Evolutionary conservation across 2,113 vertebrate species (phyloP).

Genomic region (Mesitornis unicolor): DNA sequence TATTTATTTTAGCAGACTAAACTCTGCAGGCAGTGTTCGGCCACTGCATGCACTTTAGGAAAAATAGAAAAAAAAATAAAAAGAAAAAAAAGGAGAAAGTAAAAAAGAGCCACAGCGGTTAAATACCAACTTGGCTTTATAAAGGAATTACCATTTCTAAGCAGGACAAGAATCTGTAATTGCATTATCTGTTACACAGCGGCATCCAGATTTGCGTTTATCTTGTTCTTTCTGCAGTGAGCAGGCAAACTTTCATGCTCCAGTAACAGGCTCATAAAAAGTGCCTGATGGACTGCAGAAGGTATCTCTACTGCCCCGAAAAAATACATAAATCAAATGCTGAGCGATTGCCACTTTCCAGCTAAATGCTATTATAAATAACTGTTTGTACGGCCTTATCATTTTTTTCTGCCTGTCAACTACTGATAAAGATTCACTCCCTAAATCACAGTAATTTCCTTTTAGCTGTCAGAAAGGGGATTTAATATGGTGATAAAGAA

Average conservation of each 20-base stretch:
- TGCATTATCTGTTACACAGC: neutral
- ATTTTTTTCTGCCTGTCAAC: constrained; percentile 63
- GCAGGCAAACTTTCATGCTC: constrained; percentile 21
- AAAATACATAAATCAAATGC: constrained; percentile 64
- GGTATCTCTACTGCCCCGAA: constrained; percentile 29
- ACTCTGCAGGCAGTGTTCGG: neutral
- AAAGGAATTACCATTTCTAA: neutral
- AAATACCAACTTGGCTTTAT: neutral
- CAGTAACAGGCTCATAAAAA: constrained; percentile 38
- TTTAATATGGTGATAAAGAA: constrained; percentile 71
- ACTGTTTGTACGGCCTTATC: constrained; percentile 65
- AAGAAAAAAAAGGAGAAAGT: too few relatives aligned
- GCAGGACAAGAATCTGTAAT: neutral
- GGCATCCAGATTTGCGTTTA: neutral
- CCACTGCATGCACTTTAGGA: neutral
- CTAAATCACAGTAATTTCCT: constrained; percentile 74
- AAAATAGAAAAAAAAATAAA: neutral
- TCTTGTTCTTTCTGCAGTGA: constrained; percentile 6
- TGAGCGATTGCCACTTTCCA: constrained; percentile 53
- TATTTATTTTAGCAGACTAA: neutral
- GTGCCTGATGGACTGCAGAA: constrained; percentile 35
- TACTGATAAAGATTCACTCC: constrained; percentile 72
- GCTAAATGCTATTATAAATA: constrained; percentile 75
- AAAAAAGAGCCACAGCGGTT: neutral
- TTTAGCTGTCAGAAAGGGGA: constrained; percentile 64